Conservation (phyloP, 2,113 vertebrate genomes). For the Pantherophis guttatus region DNA sequence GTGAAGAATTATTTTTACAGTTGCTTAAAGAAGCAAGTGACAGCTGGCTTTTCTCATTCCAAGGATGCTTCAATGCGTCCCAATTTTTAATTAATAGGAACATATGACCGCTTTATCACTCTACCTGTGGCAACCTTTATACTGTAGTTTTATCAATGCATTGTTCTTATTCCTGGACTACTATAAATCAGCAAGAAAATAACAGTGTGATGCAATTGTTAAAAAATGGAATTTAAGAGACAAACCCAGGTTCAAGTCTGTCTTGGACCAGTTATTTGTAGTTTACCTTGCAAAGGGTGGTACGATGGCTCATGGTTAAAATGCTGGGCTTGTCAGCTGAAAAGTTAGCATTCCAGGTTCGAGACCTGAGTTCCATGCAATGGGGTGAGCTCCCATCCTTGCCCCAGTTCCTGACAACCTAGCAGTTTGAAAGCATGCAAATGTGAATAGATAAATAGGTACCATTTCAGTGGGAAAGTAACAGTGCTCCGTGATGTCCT, state of each 20-base stretch:
- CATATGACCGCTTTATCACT: constrained; percentile 47
- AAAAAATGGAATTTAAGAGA: background rate
- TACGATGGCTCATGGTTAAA: background rate
- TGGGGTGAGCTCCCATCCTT: background rate
- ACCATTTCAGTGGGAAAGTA: background rate
- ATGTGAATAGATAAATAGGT: background rate
- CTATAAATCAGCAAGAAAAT: constrained; percentile 5
- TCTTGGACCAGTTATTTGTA: background rate
- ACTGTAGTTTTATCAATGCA: constrained; percentile 56
- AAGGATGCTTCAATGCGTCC: constrained; percentile 10
- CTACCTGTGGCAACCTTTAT: constrained; percentile 47
- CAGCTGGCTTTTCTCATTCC: constrained; percentile 1
- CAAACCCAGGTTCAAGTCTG: background rate
- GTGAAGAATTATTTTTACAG: background rate
- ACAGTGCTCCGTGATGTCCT: background rate
- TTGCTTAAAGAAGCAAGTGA: constrained; percentile 4
- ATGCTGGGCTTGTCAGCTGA: background rate
- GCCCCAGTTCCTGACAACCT: background rate
- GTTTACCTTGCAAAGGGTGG: background rate
- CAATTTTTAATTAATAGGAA: constrained; percentile 58
- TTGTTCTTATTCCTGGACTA: constrained; percentile 47
- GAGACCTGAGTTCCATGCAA: background rate
- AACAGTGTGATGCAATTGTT: background rate
- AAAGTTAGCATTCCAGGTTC: background rate
- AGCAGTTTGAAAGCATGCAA: background rate